A percentile compares a stretch with the other conserved stretches of the same genome.
Conservation (phyloP, 2,113 vertebrate genomes). For the Gallinago media region DNA sequence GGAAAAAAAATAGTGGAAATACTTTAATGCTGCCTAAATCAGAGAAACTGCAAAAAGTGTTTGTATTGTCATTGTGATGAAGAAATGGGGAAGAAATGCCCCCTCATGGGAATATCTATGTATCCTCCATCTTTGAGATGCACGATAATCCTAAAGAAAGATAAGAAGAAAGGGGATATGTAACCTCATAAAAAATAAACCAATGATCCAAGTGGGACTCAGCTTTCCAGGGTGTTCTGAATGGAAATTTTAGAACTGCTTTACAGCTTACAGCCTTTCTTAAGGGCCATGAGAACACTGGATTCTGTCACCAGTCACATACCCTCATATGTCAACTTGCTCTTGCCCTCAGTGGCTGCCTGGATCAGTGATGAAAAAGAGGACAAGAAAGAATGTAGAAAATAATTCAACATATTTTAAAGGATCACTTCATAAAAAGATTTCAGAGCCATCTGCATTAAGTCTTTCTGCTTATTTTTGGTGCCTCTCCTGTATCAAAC, state of each 20-base stretch:
- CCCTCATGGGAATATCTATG: neutral
- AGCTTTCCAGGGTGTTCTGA: constrained; percentile 30
- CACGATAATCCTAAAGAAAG: constrained; percentile 34
- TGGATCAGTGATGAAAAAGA: neutral
- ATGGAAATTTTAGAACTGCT: constrained; percentile 37
- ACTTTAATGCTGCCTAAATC: constrained; percentile 36
- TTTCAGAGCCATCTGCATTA: neutral
- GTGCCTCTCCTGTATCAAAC: neutral
- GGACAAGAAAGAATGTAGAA: neutral
- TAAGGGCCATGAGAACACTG: neutral
- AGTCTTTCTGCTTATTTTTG: neutral
- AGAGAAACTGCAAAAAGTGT: constrained; percentile 55
- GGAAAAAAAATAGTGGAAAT: constrained; percentile 32
- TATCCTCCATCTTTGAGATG: constrained; percentile 19
- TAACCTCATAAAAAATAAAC: constrained; percentile 47
- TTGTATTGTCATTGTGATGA: constrained; percentile 23
- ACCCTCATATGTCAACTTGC: neutral
- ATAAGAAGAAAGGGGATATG: neutral
- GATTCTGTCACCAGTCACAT: neutral
- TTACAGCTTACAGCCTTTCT: constrained; percentile 22
- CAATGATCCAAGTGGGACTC: constrained; percentile 10
- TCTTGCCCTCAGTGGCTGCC: neutral
- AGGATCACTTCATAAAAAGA: neutral
- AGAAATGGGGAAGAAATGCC: constrained; percentile 1
- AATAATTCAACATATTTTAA: neutral